Evolutionary conservation across 1,140 invertebrate species (phyloP).

Genomic region (Drosophila sproati): DNA sequence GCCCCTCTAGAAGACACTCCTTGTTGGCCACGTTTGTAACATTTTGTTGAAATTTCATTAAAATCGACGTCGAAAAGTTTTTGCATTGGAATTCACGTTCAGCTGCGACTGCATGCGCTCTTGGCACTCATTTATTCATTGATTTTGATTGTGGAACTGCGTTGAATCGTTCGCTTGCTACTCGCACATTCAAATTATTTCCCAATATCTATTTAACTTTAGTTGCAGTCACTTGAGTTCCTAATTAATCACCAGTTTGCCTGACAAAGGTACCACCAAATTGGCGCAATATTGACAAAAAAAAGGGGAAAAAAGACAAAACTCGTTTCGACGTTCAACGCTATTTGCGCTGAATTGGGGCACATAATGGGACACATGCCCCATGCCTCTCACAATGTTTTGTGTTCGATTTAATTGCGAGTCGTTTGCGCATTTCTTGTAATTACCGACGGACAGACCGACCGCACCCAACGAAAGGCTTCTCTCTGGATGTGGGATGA

Average conservation of each 20-base stretch:
- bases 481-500: slow-evolving; percentile 40
- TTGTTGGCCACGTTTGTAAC: slow-evolving; percentile 63
- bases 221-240: slow-evolving; percentile 74
- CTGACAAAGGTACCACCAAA: slow-evolving; percentile 44
- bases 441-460: slow-evolving; percentile 30
- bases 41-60: slow-evolving; percentile 81
- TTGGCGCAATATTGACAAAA: slow-evolving; percentile 29
- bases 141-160: slow-evolving; percentile 38
- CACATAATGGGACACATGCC: neutral
- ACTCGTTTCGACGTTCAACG: slow-evolving; percentile 29
- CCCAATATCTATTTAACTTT: slow-evolving; percentile 74
- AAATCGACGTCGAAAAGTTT: slow-evolving; percentile 75
- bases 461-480: slow-evolving; percentile 37
- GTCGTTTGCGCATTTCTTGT: slow-evolving; percentile 45
- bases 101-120: slow-evolving; percentile 23
- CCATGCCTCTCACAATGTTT: slow-evolving; percentile 23
- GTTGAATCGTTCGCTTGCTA: slow-evolving; percentile 46
- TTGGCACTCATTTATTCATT: slow-evolving; percentile 43
- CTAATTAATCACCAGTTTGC: slow-evolving; percentile 67
- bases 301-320: slow-evolving; percentile 11
- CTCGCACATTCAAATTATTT: slow-evolving; percentile 65
- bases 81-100: slow-evolving; percentile 53
- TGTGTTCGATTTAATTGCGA: slow-evolving; percentile 46
- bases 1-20: neutral
- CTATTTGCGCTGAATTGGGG: slow-evolving; percentile 39